Percentiles rank a stretch among this genome's conserved stretches.
These are phyloP conservation scores for Cervus canadensis DNA, from an alignment of 2,113 vertebrate species.

Conservation along the genomic window DNA sequence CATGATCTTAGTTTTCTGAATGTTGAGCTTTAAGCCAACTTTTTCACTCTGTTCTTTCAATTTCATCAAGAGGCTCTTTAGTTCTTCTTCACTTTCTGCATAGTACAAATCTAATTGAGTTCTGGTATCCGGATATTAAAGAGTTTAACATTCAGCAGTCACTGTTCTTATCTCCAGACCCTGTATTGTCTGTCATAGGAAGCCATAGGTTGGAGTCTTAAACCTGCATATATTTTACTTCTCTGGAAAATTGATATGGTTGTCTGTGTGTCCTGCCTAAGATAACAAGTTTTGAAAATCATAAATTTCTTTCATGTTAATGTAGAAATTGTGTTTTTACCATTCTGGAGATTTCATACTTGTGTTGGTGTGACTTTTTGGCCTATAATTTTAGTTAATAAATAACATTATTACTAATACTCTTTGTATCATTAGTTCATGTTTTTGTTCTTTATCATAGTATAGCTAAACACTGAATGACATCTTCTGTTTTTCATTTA, in stretches of 20 bases:
- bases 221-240: background rate
- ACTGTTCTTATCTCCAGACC: background rate
- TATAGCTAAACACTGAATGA: background rate
- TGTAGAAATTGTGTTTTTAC: conserved; percentile 1
- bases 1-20: background rate
- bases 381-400: background rate
- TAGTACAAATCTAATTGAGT: background rate
- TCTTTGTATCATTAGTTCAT: background rate
- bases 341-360: background rate
- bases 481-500: background rate
- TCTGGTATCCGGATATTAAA: background rate
- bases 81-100: background rate
- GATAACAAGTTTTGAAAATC: background rate
- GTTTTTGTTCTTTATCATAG: background rate
- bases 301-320: background rate
- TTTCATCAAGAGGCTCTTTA: background rate
- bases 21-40: background rate
- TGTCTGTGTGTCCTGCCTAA: background rate
- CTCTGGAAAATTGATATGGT: background rate
- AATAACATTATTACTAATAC: background rate
- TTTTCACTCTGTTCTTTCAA: background rate
- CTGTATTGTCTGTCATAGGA: background rate
- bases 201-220: background rate
- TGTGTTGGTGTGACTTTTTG: background rate
- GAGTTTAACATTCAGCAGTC: background rate